Percentiles rank a stretch among this genome's conserved stretches.
Conservation (phyloP, 2,888 invertebrate species). For the Rutpela maculata region DNA sequence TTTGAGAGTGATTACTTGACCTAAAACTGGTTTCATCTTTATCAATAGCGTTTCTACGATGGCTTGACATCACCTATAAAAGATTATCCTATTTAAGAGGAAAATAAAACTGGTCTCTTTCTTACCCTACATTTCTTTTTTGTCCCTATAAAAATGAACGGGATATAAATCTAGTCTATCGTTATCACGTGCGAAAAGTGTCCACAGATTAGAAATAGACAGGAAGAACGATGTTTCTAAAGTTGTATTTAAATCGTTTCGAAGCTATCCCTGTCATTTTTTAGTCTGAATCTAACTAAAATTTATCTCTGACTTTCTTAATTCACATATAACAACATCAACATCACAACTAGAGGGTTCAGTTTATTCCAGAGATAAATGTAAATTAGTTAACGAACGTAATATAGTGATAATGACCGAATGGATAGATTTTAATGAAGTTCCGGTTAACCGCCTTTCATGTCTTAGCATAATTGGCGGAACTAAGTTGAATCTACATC, state of each 20-base stretch:
- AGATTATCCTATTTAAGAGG: slow-evolving; percentile 5
- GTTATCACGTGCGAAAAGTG: slow-evolving; percentile 23
- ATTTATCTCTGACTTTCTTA: slow-evolving; percentile 5
- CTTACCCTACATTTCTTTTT: slow-evolving; percentile 1
- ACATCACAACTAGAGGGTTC: not conserved
- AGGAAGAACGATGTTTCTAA: slow-evolving; percentile 22
- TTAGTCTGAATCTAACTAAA: not conserved
- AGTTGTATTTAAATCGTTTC: slow-evolving; percentile 15
- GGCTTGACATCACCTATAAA: not conserved
- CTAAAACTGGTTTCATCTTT: not conserved
- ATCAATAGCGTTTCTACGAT: not conserved
- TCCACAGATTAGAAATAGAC: slow-evolving; percentile 19
- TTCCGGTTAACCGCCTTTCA: slow-evolving; percentile 4
- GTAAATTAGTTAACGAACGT: not conserved
- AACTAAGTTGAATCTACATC: slow-evolving; percentile 1
- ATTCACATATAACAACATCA: not conserved
- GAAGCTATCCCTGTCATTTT: not conserved
- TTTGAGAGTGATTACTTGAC: not conserved
- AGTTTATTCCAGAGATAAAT: not conserved
- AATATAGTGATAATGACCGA: slow-evolving; percentile 4
- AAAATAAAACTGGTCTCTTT: slow-evolving; percentile 1
- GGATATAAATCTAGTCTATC: slow-evolving; percentile 25
- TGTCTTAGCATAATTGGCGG: not conserved
- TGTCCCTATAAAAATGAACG: slow-evolving; percentile 10
- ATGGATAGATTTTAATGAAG: slow-evolving; percentile 12